These are phyloP conservation scores for Sigmodon hispidus DNA, from an alignment of 2,113 vertebrate species.

Conservation along the genomic window DNA sequence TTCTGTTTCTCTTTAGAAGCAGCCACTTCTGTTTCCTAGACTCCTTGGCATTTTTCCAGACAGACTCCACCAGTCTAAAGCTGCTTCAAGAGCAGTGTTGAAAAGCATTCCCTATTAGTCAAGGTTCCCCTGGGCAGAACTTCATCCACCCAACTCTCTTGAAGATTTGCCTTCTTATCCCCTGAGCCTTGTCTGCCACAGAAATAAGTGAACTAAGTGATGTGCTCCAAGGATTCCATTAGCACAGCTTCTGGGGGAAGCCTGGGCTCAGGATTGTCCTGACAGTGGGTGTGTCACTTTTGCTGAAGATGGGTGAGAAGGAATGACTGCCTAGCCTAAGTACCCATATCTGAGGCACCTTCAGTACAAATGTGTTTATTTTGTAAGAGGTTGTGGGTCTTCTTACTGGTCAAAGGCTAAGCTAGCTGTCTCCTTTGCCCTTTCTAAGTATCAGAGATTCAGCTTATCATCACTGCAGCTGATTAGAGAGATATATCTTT, in stretches of 20 bases:
- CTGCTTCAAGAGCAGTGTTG: neutral
- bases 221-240: neutral
- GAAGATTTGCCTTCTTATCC: neutral
- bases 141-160: neutral
- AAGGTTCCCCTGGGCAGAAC: neutral
- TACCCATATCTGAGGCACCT: neutral
- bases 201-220: neutral
- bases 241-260: neutral
- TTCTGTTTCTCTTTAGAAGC: neutral
- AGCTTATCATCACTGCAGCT: neutral
- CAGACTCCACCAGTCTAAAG: neutral
- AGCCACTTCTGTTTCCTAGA: neutral
- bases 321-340: neutral
- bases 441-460: neutral
- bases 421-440: neutral
- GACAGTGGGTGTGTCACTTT: fast-evolving
- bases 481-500: neutral
- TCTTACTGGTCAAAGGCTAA: neutral
- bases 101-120: neutral
- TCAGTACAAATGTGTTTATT: neutral
- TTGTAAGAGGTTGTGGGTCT: neutral
- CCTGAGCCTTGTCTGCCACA: neutral
- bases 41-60: neutral
- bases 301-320: neutral
- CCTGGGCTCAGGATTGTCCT: neutral